Base-by-base conservation (phyloP, 1,140 invertebrate genomes). In the Aphelenchoides fujianensis region DNA sequence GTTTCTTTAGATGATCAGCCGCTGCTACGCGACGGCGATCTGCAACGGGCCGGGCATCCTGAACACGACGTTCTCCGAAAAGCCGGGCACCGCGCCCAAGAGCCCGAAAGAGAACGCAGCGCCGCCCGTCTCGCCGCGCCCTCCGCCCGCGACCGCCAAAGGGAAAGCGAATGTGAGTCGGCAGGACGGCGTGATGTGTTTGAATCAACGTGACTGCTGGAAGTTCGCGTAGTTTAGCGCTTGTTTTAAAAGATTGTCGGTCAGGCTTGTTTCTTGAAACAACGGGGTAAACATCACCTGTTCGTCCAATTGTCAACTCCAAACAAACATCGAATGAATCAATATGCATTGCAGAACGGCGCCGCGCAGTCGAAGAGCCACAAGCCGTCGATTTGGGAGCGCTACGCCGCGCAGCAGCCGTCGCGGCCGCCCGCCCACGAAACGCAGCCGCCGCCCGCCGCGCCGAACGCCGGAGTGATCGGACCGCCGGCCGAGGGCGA, bases 11-110 rank as follows among this genome's bases (percentile, higher is more conserved):
- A 84, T 84, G 77, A 81, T 82, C 31, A 78, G 70, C 23, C 70
- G 81, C 5, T 83, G 81, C 37, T 83, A 76, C 66, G 73, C 79
- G 1, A 82, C 81, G 12, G 74, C 82, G 16, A 77, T 83, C 28
- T 83, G 81, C 74, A 79, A 80, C 57, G 52, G 62, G 23, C 72
- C 73, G 34, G 80, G 75, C 35, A 71, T 82, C 37, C 57, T 82
- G 16, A 82, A 82, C 62, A 69, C 75, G 0, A 81, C 78, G 3
- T 61, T 77, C 28, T 67, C 73, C 54, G 52, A 68, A 52, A 67
- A 71, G 55, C 55, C 55, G 55, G 55, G 23, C 5, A 32, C 27
- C 5, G 55, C 12, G 23, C 55, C 55, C 5, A 59, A 59, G 30
- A 9, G 12, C 3, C 41, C 73, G 0, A 74, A 63, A 61, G 68